phyloP scores from a whole-genome alignment of 2,113 vertebrate species.

The Oxyruncus cristatus region DNA sequence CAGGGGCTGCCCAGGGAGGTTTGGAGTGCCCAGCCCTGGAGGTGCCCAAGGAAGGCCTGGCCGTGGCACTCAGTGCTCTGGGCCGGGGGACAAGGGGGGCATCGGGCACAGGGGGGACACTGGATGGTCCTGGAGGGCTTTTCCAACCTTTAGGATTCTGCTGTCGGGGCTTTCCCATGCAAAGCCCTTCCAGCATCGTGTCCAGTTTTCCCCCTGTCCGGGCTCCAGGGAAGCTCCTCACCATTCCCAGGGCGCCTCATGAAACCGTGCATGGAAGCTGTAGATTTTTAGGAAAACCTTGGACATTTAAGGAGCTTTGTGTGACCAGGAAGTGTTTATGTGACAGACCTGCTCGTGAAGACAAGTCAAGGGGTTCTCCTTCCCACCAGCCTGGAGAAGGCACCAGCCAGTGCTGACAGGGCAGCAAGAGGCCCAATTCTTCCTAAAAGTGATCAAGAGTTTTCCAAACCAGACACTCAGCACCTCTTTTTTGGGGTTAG shows the following conservation, averaged over 20 bases:
- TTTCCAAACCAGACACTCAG: rapidly evolving
- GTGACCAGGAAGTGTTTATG: not conserved
- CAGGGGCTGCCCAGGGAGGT: too few species aligned
- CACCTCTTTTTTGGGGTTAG: not conserved
- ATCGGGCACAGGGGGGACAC: rapidly evolving
- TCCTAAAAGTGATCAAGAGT: not conserved
- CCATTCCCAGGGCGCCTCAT: rapidly evolving
- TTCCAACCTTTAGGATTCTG: rapidly evolving
- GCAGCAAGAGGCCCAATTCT: not conserved
- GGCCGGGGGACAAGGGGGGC: not conserved
- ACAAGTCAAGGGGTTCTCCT: not conserved
- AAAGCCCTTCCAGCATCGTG: not conserved
- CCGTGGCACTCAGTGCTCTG: too few species aligned
- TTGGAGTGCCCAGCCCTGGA: not conserved
- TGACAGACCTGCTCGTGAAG: not conserved
- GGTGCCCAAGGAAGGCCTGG: not conserved
- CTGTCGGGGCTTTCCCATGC: not conserved
- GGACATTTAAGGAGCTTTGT: rapidly evolving
- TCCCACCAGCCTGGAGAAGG: not conserved
- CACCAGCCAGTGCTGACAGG: too few species aligned
- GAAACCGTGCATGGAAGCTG: not conserved
- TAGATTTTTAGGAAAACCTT: not conserved
- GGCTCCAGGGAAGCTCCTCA: not conserved
- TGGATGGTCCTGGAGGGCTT: not conserved
- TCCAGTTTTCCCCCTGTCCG: not conserved